phyloP scores from a whole-genome alignment of 37 sponge, comb jelly and placozoan genomes.

The Oopsacas minuta region DNA sequence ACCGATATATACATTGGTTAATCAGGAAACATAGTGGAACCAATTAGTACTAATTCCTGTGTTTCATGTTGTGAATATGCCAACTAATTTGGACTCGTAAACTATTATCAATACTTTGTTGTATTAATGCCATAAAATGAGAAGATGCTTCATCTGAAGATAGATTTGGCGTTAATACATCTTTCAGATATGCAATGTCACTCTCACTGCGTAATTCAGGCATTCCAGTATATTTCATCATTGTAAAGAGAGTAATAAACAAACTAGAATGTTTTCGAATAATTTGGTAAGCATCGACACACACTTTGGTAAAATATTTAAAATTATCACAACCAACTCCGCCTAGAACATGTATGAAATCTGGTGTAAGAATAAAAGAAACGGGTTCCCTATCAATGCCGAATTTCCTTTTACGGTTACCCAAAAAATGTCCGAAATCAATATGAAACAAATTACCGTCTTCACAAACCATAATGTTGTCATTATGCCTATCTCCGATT shows the following conservation, averaged over 20 bases:
- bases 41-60: too few relatives aligned
- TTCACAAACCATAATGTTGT: neutral
- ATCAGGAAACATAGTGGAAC: too few relatives aligned
- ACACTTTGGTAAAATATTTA: neutral
- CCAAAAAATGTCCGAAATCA: conserved; percentile 5
- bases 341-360: conserved; percentile 10
- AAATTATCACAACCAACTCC: neutral
- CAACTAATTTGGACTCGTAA: neutral
- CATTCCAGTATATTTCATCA: neutral
- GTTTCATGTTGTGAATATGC: too few relatives aligned
- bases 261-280: neutral
- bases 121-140: neutral
- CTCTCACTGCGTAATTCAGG: neutral
- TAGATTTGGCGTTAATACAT: neutral
- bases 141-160: neutral
- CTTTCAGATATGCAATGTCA: neutral
- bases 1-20: too few relatives aligned
- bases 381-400: neutral
- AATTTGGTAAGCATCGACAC: neutral
- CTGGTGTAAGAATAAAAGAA: conserved; percentile 10
- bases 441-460: neutral
- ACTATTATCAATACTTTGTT: conserved; percentile 3
- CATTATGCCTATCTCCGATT: conserved; percentile 11
- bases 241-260: neutral
- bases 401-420: neutral